phyloP scores from a whole-genome alignment of 2,113 vertebrate species.

The Atherinomorus stipes region DNA sequence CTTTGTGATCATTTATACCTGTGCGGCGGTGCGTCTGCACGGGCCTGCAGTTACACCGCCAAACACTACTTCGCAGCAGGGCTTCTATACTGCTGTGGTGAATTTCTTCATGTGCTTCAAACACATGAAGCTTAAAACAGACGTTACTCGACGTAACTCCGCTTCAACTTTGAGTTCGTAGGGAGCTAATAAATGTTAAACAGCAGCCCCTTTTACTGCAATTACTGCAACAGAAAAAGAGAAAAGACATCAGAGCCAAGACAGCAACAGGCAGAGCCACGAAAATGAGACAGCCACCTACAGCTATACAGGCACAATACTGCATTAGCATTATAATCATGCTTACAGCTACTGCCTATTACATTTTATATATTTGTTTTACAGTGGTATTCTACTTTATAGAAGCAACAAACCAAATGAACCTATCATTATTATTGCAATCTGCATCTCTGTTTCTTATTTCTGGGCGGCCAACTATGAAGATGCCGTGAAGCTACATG shows the following conservation, averaged over 20 bases:
- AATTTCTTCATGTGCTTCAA: not conserved
- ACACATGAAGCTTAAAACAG: not conserved
- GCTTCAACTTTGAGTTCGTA: not conserved
- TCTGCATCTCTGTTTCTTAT: not conserved
- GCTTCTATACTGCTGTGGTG: not conserved
- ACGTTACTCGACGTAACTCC: not conserved
- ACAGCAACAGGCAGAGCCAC: not conserved
- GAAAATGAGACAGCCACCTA: not conserved
- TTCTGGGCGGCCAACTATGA: not conserved
- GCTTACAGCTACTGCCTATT: not conserved
- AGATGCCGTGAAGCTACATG: not conserved
- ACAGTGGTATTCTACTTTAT: not conserved
- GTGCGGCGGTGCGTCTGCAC: not conserved
- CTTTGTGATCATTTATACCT: not conserved
- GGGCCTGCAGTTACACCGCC: not conserved
- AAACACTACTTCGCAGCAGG: not conserved
- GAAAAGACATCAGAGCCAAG: not conserved
- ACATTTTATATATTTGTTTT: conserved; percentile 10
- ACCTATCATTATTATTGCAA: not conserved
- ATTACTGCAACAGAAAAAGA: not conserved
- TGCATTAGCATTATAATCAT: not conserved
- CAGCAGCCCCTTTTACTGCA: not conserved
- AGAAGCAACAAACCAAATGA: not conserved
- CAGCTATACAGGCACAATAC: not conserved
- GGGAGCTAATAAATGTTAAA: not conserved